Evolutionary conservation across 2,797 vertebrate species (phyloP), one percentile per base, ranked within the genome.

Genomic region (Pseudochromis fuscus): DNA sequence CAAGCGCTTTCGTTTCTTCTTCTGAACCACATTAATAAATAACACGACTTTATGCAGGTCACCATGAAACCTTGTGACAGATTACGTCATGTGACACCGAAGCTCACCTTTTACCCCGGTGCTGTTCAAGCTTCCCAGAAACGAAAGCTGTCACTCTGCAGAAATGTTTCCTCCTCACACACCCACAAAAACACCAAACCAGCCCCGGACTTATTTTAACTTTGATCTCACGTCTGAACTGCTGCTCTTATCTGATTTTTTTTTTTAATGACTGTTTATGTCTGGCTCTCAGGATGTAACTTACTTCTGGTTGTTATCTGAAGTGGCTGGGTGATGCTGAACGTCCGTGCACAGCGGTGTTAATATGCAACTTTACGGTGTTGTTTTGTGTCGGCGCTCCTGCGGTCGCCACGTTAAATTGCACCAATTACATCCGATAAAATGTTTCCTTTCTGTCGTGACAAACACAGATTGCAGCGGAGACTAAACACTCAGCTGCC

Each of bases 61-160:
- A n/a, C 18, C 15, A 18, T n/a, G 38, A n/a, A 40, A 6, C 18
- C 18, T 40, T 6, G 5, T 40, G 5, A 40, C 3, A 15, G 38
- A 40, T 16, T 18, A 21, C 6, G 24, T 28, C 11, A 3, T 19
- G 40, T 8, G 12, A 23, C 18, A 19, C 7, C 18, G 24, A 30
- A 33, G 44, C 28, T 42, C 15, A 75, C 5, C 65, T 24, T 6
- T 15, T 48, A 24, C 30, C 5, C 7, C 31, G 1, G 3, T 18
- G n/a, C n/a, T n/a, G 12, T 31, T 7, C 4, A 19, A 2, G 12
- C 67, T 79, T 82, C 49, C 27, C 62, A 24, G 71, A 74, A 74
- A 50, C 37, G 65, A 1, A 7, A 9, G 38, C 44, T 0, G n/a
- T 42, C 16, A 30, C 7, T 35, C 15, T 24, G 40, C 63, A 77